Base-by-base conservation (phyloP, 2,888 invertebrate genomes). In the Leptinotarsa haldemani region DNA sequence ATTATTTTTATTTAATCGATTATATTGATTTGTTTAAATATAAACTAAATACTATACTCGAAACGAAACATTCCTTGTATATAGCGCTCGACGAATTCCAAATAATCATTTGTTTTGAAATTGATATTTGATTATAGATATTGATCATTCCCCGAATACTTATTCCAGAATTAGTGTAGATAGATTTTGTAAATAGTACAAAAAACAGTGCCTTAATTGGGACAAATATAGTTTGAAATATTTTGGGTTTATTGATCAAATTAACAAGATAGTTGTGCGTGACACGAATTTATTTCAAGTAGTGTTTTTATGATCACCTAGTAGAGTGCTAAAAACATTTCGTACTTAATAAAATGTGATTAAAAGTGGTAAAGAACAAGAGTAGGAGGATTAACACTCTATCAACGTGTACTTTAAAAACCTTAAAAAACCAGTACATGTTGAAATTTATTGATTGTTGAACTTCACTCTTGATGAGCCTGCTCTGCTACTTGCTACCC, bases 1-100 rank as follows among this genome's bases (percentile, higher is more conserved):
- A n/a, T 67, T 63, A 58, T 18, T 66, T 71, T 71, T 71, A 61
- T 56, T 56, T 22, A 56, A 56, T 56, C 22, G 22, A 56, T 56
- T 56, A 22, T 22, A 56, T 22, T 12, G 13, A 25, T 22, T 22
- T 56, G 25, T 4, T 15, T 56, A 18, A 52, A 18, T 52, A 52
- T 52, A 9, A 18, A 52, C 18, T 4, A 22, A 22, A 56, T 22
- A 56, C 18, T 20, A 22, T 56, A 56, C 56, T 56, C 56, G 61
- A 40, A 65, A 71, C 64, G 56, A 64, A 52, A 63, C 52, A 69
- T 30, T 56, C 61, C 40, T 18, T 67, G 53, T 67, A 67, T 52
- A 67, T 61, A 40, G n/a, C 30, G 40, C 25, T 16, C 12, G 40
- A 61, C 25, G 40, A 30, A 61, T n/a, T n/a, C 15, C 13, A 25